These are phyloP conservation scores for Ips typographus DNA, from an alignment of 1,140 invertebrate species.

Conservation along the genomic window DNA sequence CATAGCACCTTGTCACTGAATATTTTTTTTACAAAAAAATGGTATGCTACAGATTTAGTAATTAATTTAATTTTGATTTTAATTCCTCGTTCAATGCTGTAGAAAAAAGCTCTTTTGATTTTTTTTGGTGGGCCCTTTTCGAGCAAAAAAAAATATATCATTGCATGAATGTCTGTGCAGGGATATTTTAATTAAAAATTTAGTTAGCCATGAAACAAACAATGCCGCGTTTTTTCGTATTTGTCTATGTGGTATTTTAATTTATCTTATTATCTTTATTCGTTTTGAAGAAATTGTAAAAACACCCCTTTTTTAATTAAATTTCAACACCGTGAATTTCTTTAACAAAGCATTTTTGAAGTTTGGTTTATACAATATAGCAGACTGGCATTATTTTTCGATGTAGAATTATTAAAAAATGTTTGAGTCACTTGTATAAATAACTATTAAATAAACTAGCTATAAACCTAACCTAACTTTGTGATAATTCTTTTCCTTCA, in stretches of 20 bases:
- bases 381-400: neutral
- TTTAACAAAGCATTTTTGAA: conserved; percentile 1
- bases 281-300: neutral
- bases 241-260: neutral
- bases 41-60: too few relatives aligned
- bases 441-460: too few relatives aligned
- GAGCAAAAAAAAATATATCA: neutral
- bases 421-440: too few relatives aligned
- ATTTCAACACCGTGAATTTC: neutral
- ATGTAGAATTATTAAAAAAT: neutral
- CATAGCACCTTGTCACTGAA: too few relatives aligned
- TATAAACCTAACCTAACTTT: too few relatives aligned
- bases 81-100: neutral
- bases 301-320: neutral
- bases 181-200: neutral
- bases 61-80: neutral
- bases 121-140: neutral
- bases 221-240: neutral
- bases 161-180: neutral
- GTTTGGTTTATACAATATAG: neutral
- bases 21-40: too few relatives aligned
- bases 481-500: too few relatives aligned
- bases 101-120: neutral
- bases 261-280: neutral
- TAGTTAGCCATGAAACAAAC: neutral